Evolutionary conservation across 2,113 vertebrate species (phyloP).

Genomic region (Ivindomyrus marchei): DNA sequence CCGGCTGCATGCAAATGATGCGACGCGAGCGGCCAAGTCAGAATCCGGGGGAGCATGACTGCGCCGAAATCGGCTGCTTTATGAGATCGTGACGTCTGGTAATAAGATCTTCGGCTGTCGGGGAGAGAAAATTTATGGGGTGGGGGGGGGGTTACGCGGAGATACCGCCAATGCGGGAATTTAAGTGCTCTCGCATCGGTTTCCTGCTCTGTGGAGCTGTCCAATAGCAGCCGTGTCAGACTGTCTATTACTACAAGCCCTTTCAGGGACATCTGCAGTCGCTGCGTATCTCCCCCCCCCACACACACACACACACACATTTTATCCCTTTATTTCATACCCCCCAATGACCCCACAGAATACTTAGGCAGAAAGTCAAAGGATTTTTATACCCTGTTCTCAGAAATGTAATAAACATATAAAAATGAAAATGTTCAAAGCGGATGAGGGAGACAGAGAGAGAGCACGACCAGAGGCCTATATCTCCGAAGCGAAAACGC

Average conservation of each 20-base stretch:
- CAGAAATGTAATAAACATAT: slow-evolving; percentile 1
- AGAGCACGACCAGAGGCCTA: background rate
- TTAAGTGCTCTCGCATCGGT: background rate
- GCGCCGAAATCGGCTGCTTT: slow-evolving; percentile 7
- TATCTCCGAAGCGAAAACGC: background rate
- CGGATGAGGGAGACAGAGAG: background rate
- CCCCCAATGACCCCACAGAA: background rate
- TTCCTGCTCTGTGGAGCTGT: background rate
- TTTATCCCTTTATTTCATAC: background rate
- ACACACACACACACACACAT: background rate
- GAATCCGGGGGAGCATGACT: slow-evolving; percentile 10
- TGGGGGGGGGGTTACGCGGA: background rate
- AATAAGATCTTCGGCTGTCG: slow-evolving; percentile 14
- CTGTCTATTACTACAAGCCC: background rate
- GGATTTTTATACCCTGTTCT: background rate
- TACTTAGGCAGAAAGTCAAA: slow-evolving; percentile 1
- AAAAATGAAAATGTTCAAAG: background rate
- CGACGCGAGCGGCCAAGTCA: background rate
- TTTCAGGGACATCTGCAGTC: background rate
- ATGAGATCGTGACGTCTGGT: slow-evolving; percentile 19
- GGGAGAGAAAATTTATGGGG: slow-evolving; percentile 9
- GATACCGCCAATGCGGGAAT: slow-evolving; percentile 3
- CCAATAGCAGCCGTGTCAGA: background rate
- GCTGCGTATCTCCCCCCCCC: no score
- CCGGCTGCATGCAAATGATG: slow-evolving; percentile 18